Conservation (phyloP, 2,888 invertebrate species). For the Gortyna flavago region DNA sequence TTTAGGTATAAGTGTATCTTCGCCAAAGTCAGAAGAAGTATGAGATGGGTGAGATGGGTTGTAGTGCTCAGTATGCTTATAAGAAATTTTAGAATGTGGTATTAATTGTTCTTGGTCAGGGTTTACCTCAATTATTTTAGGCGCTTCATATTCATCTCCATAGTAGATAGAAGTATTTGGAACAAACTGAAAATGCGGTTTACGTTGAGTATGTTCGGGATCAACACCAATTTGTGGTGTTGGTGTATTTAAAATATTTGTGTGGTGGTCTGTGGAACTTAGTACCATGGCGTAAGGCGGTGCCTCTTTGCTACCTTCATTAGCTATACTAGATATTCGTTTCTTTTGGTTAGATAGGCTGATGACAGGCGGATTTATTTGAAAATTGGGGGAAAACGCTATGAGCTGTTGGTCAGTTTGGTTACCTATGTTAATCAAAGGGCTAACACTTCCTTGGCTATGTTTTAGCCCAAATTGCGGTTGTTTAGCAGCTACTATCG, state of each 20-base stretch:
- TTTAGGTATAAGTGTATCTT: background rate
- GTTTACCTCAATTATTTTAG: constrained; percentile 11
- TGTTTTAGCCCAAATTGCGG: constrained; percentile 6
- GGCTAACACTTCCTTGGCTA: background rate
- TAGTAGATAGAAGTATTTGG: constrained; percentile 21
- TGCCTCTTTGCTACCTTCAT: background rate
- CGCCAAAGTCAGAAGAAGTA: background rate
- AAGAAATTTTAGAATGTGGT: background rate
- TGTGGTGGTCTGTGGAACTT: background rate
- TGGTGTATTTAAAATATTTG: constrained; percentile 12
- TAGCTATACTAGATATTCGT: background rate
- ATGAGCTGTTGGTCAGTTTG: constrained; percentile 3
- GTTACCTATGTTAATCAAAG: background rate
- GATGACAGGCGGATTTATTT: background rate
- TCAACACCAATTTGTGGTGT: background rate
- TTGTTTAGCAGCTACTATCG: background rate
- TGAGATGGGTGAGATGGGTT: background rate
- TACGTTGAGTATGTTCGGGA: background rate
- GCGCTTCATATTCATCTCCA: constrained; percentile 15
- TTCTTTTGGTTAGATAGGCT: background rate
- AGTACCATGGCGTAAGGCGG: background rate
- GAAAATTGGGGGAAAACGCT: background rate
- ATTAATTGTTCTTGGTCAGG: background rate
- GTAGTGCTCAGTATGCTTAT: background rate
- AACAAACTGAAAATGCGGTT: background rate